Evolutionary conservation across 1,140 invertebrate species (phyloP).

Genomic region (Brachystomella parvula): DNA sequence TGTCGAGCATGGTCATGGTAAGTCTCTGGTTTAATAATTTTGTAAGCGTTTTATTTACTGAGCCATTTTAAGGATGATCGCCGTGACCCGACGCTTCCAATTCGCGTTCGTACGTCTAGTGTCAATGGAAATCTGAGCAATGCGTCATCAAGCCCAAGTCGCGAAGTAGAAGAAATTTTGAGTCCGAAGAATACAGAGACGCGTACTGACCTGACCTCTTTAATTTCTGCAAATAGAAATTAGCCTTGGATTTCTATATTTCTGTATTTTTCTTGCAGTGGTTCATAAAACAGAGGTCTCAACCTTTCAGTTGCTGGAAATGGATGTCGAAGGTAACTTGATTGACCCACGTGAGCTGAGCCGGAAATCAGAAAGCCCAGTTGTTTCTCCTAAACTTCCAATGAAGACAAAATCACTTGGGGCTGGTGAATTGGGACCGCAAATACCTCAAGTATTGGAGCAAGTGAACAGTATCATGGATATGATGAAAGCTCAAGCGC

Average conservation of each 20-base stretch:
- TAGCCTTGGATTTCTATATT: background rate
- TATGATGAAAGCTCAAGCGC: slow-evolving; percentile 32
- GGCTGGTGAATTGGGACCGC: background rate
- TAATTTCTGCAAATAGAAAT: background rate
- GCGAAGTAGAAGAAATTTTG: slow-evolving; percentile 72
- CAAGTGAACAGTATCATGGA: slow-evolving; percentile 32
- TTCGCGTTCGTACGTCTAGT: background rate
- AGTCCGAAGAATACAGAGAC: slow-evolving; percentile 44
- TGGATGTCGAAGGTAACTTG: background rate
- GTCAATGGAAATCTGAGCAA: slow-evolving; percentile 29
- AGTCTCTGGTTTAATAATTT: background rate
- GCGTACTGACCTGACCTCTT: too few relatives aligned
- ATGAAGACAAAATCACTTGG: background rate
- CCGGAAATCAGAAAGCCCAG: too few relatives aligned
- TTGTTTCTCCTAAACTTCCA: background rate
- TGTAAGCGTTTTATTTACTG: background rate
- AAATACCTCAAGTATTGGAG: slow-evolving; percentile 27
- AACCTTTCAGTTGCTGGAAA: background rate
- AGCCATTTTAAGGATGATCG: background rate
- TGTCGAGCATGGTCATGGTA: background rate
- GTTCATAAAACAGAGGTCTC: slow-evolving; percentile 7
- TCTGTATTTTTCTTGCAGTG: slow-evolving; percentile 9
- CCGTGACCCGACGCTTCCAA: background rate
- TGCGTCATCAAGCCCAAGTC: slow-evolving; percentile 57
- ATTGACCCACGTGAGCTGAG: background rate